Conservation (phyloP, 2,888 invertebrate species). For the Entomobrya multifasciata region DNA sequence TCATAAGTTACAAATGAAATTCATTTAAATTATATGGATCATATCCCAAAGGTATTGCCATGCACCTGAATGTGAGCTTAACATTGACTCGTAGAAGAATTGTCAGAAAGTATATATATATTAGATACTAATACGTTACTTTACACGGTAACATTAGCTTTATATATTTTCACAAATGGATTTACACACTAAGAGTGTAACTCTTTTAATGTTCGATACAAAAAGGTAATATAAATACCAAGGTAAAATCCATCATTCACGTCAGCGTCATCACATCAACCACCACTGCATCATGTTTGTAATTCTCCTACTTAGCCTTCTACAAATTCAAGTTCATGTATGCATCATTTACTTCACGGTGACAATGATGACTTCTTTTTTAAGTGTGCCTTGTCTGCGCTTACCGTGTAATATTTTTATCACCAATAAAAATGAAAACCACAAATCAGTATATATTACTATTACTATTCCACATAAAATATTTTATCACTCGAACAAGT, state of each 20-base stretch:
- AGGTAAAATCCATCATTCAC: constrained; percentile 50
- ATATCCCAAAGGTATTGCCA: neutral
- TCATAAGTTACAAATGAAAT: constrained; percentile 36
- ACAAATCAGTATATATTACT: constrained; percentile 15
- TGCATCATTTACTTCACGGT: constrained; percentile 27
- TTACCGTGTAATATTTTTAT: constrained; percentile 5
- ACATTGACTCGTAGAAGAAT: constrained; percentile 8
- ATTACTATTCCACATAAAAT: no score
- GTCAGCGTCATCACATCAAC: constrained; percentile 15
- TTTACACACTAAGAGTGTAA: no score
- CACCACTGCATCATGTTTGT: neutral
- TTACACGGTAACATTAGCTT: no score
- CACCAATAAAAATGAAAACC: constrained; percentile 41
- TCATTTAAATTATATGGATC: neutral
- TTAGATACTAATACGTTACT: neutral
- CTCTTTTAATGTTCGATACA: constrained; percentile 37
- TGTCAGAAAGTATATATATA: constrained; percentile 19
- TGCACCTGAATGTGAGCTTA: constrained; percentile 34
- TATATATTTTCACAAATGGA: no score
- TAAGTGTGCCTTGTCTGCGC: constrained; percentile 28
- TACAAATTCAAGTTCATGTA: constrained; percentile 67
- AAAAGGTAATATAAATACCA: constrained; percentile 48
- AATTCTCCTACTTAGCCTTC: constrained; percentile 39
- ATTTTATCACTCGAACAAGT: neutral
- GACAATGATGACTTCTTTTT: constrained; percentile 32